Percentiles rank a stretch among this genome's conserved stretches.
phyloP scores from a whole-genome alignment of 2,113 vertebrate genomes.

The Corydoras maculifer region DNA sequence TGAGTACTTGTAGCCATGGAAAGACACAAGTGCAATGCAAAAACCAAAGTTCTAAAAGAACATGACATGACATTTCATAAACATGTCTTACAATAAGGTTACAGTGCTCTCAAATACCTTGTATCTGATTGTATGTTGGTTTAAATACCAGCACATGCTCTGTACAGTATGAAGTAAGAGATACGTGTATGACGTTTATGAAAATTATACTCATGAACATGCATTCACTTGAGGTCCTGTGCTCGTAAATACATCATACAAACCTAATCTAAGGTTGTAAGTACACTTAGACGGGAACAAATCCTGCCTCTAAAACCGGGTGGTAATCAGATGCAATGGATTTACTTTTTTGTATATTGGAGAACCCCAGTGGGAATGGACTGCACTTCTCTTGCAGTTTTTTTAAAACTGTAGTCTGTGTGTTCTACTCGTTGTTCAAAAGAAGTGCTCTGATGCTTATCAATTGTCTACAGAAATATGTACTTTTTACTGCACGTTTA shows the following conservation, averaged over 20 bases:
- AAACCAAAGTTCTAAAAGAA: constrained; percentile 64
- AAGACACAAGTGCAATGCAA: constrained; percentile 59
- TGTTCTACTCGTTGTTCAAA: constrained; percentile 85
- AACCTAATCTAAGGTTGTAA: constrained; percentile 57
- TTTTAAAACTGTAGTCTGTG: constrained; percentile 89
- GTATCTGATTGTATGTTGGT: constrained; percentile 65
- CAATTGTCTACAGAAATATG: constrained; percentile 91
- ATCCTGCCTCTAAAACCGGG: constrained; percentile 63
- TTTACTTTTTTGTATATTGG: constrained; percentile 71
- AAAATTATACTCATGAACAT: constrained; percentile 24
- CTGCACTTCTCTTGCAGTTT: constrained; percentile 71
- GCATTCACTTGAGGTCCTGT: constrained; percentile 32
- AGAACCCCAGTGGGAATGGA: constrained; percentile 70
- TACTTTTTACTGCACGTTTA: constrained; percentile 98
- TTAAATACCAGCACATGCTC: constrained; percentile 63
- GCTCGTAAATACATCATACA: constrained; percentile 12
- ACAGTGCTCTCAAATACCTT: constrained; percentile 54
- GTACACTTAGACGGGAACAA: constrained; percentile 44
- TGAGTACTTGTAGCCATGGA: constrained; percentile 23
- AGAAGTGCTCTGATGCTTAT: constrained; percentile 93
- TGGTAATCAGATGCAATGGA: constrained; percentile 72
- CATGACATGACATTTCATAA: constrained; percentile 52
- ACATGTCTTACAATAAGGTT: constrained; percentile 36
- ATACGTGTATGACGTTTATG: constrained; percentile 57
- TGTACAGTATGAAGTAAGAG: constrained; percentile 57